A percentile compares a stretch with the other conserved stretches of the same genome.
Evolutionary conservation across 1,140 invertebrate species (phyloP).

Genomic region (Euwallacea fornicatus): DNA sequence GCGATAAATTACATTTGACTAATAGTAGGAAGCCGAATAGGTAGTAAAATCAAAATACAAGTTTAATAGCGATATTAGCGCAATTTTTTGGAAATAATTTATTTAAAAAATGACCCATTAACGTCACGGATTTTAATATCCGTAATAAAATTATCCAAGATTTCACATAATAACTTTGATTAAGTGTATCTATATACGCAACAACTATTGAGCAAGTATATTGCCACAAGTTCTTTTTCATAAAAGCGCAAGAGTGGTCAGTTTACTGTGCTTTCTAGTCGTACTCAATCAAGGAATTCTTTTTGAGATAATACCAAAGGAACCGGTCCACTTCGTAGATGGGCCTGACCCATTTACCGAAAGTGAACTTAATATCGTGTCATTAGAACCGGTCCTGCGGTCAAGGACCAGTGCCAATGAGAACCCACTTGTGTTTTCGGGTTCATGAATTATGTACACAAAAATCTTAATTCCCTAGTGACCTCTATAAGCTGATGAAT

Average conservation of each 20-base stretch:
- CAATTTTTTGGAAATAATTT: slow-evolving; percentile 4
- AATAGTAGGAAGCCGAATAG: background rate
- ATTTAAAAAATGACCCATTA: background rate
- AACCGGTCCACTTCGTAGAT: slow-evolving; percentile 15
- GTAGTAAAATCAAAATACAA: background rate
- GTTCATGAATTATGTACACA: background rate
- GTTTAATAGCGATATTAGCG: background rate
- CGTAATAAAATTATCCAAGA: background rate
- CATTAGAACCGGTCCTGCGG: slow-evolving; percentile 24
- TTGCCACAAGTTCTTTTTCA: too few relatives aligned
- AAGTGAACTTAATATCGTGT: slow-evolving; percentile 21
- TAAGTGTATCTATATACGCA: too few relatives aligned
- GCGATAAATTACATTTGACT: slow-evolving; percentile 1
- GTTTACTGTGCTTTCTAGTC: too few relatives aligned
- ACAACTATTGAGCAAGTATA: too few relatives aligned
- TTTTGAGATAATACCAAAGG: background rate
- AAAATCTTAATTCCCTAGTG: too few relatives aligned
- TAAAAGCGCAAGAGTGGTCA: too few relatives aligned
- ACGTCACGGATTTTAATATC: background rate
- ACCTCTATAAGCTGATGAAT: too few relatives aligned
- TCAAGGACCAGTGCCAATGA: slow-evolving; percentile 14
- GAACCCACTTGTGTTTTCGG: background rate
- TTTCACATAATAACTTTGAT: too few relatives aligned
- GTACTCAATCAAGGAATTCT: slow-evolving; percentile 1
- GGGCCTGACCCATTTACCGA: slow-evolving; percentile 24